Evolutionary conservation across 37 sponge, comb jelly and placozoan species (phyloP), one percentile per base, ranked within the genome.

Genomic region (Eunapius fragilis): DNA sequence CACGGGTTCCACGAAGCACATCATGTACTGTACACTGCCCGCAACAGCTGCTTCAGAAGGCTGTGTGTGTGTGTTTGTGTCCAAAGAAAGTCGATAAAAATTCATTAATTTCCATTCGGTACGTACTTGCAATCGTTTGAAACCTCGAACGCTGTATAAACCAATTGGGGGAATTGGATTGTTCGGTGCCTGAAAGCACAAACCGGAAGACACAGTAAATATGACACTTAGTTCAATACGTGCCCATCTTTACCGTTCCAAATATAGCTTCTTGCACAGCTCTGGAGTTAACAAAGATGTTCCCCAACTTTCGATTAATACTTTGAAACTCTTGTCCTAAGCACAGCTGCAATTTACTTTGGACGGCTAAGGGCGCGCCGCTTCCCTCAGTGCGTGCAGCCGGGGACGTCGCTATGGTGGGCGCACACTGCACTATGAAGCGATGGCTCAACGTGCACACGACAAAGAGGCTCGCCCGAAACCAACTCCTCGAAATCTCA

Each of bases 1-100:
- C 75, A 75, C 24, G 19, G 75, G 75, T 3, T 75, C 35, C 33
- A 75, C 32, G 36, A 75, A 75, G 75, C 75, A 75, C 35, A 37
- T 27, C 37, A 75, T 34, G 9, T 31, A 31, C 35, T 31, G 75
- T 23, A 75, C 75, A 32, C 75, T 75, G 3, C 34, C 36, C 6
- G 75, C 75, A 31, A 75, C 14, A 25, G 75, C 33, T 75, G 33
- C 35, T 22, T 33, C 35, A 9, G 35, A 23, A 10, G 31, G 22
- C 30, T 72, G 73, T 70, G 7, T 10, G 7, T 4, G 4, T 6
- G 7, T 70, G 7, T 70, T n/a, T n/a, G n/a, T n/a, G n/a, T n/a
- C n/a, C n/a, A n/a, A n/a, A n/a, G n/a, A n/a, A n/a, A n/a, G n/a
- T n/a, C n/a, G n/a, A n/a, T n/a, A n/a, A n/a, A n/a, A n/a, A n/a